Percentiles rank a stretch among this genome's conserved stretches.
Evolutionary conservation across 1,140 invertebrate genomes (phyloP).

Genomic region (Zaprionus nigranus): DNA sequence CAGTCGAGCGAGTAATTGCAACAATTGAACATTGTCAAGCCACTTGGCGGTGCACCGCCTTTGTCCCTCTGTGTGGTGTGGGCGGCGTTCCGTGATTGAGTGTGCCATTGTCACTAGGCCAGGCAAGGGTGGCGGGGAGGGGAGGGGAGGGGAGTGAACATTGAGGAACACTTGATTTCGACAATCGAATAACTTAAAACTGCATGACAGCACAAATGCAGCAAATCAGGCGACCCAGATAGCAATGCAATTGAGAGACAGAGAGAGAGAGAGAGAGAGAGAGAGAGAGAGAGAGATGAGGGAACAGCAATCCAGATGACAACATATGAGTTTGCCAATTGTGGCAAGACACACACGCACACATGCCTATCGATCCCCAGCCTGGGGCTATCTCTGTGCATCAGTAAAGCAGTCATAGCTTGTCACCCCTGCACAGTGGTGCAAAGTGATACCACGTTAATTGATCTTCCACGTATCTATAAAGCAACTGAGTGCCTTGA

Average conservation of each 20-base stretch:
- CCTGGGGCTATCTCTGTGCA: slow-evolving; percentile 8
- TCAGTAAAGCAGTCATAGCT: background rate
- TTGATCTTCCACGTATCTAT: background rate
- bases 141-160: background rate
- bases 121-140: background rate
- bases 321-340: slow-evolving; percentile 21
- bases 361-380: background rate
- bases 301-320: background rate
- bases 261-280: background rate
- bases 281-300: background rate
- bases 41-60: slow-evolving; percentile 12
- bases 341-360: background rate
- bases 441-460: background rate
- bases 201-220: slow-evolving; percentile 29
- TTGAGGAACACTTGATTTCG: slow-evolving; percentile 7
- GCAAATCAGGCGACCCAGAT: slow-evolving; percentile 21
- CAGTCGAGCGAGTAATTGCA: slow-evolving; percentile 59
- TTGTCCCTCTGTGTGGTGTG: slow-evolving; percentile 1
- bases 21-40: slow-evolving; percentile 47
- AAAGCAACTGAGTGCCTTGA: background rate
- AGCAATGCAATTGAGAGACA: background rate
- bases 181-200: slow-evolving; percentile 32
- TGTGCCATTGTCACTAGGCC: background rate
- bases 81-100: slow-evolving; percentile 20
- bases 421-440: slow-evolving; percentile 2